These are phyloP conservation scores for Agriotes lineatus DNA, from an alignment of 2,888 invertebrate genomes.

Conservation along the genomic window DNA sequence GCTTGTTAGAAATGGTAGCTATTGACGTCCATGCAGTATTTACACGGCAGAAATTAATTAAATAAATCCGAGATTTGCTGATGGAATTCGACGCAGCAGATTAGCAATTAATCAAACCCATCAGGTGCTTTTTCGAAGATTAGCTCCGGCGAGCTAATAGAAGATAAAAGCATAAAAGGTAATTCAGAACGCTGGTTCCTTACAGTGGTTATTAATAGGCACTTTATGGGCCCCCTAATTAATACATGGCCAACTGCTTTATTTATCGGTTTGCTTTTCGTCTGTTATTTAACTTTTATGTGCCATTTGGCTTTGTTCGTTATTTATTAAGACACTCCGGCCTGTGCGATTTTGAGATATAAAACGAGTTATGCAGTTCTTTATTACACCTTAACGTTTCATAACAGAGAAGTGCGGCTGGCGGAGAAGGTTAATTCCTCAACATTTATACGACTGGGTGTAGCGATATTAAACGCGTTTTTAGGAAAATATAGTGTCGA, in stretches of 20 bases:
- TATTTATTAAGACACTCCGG: slow-evolving; percentile 1
- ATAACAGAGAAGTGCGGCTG: background rate
- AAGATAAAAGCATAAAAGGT: background rate
- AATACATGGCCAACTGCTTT: slow-evolving; percentile 10
- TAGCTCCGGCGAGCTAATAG: background rate
- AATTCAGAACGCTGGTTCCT: background rate
- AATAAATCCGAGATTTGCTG: too few species aligned
- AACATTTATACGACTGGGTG: background rate
- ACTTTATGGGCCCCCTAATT: slow-evolving; percentile 15
- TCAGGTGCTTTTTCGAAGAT: too few species aligned
- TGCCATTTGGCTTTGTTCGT: background rate
- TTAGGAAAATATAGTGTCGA: too few species aligned
- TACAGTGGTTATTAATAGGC: slow-evolving; percentile 10
- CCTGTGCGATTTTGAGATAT: background rate
- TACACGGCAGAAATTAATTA: too few species aligned
- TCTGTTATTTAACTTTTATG: slow-evolving; percentile 11
- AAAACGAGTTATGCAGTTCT: background rate
- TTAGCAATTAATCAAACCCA: too few species aligned
- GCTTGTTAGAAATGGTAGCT: too few species aligned
- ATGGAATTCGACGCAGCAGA: too few species aligned
- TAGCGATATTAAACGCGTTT: too few species aligned
- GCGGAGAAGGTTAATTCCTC: background rate
- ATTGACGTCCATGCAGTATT: too few species aligned
- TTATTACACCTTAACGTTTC: background rate
- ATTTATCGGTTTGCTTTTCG: slow-evolving; percentile 12